phyloP scores from a whole-genome alignment of 2,888 invertebrate species.

The Pristionchus maxplancki region DNA sequence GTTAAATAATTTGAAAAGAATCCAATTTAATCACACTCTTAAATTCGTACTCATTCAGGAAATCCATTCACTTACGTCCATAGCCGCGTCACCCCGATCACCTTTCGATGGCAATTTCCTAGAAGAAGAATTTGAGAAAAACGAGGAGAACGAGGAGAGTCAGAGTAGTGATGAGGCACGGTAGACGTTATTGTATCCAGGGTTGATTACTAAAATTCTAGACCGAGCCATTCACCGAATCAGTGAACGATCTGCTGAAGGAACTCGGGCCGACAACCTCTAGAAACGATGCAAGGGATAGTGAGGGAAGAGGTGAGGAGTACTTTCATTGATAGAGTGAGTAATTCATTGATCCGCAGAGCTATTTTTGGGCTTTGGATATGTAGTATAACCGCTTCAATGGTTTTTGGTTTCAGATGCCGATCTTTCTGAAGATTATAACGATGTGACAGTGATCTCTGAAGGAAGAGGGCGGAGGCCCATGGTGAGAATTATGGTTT shows the following conservation, averaged over 20 bases:
- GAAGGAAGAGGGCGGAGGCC: slow-evolving; percentile 33
- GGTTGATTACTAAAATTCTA: neutral
- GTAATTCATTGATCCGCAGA: neutral
- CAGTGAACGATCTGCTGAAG: slow-evolving; percentile 30
- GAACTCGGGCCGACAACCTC: slow-evolving; percentile 37
- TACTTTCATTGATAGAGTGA: neutral
- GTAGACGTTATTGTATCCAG: neutral
- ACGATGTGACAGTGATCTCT: slow-evolving; percentile 34
- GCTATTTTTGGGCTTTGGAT: no score
- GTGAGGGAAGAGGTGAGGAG: neutral
- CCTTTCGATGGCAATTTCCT: slow-evolving; percentile 4
- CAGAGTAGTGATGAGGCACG: neutral
- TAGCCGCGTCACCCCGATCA: neutral
- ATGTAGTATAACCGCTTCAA: no score
- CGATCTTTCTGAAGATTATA: neutral
- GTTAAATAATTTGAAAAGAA: neutral
- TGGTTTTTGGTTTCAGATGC: neutral
- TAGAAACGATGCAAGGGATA: neutral
- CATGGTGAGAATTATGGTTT: neutral
- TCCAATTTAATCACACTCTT: neutral
- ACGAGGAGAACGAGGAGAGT: slow-evolving; percentile 16
- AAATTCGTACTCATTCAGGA: slow-evolving; percentile 5
- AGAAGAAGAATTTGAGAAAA: neutral
- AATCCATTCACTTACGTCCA: slow-evolving; percentile 38
- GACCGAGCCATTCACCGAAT: neutral